phyloP scores from a whole-genome alignment of 35 echinoderm and acorn worm genomes.

The Ptychodera flava region DNA sequence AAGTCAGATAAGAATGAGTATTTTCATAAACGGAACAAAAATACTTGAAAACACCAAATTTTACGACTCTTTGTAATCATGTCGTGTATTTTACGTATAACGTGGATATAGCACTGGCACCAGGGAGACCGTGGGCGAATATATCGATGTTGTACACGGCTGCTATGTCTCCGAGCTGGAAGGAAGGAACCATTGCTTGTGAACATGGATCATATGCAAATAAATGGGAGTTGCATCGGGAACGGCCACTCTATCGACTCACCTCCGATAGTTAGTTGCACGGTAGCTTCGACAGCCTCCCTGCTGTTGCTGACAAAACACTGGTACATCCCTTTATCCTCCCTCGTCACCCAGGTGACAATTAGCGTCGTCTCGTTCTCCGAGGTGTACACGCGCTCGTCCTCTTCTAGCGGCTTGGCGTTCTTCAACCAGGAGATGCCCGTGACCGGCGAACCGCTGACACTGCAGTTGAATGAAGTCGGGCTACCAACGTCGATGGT shows the following conservation, averaged over 20 bases:
- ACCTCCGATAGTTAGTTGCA: constrained; percentile 96
- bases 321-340: constrained; percentile 94
- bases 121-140: no score
- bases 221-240: no score
- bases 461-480: constrained; percentile 86
- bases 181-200: no score
- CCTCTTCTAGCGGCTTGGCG: constrained; percentile 72
- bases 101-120: no score
- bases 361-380: constrained; percentile 78
- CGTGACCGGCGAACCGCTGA: constrained; percentile 80
- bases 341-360: constrained; percentile 68
- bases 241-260: constrained; percentile 17
- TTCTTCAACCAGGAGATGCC: constrained; percentile 90
- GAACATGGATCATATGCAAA: not conserved
- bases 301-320: constrained; percentile 86
- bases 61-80: no score
- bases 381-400: constrained; percentile 70
- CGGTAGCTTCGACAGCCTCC: constrained; percentile 89
- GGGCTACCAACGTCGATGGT: constrained; percentile 84
- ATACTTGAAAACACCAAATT: no score
- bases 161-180: no score
- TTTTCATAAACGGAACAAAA: no score
- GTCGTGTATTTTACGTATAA: no score
- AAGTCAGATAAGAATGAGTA: no score
- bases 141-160: no score